Evolutionary conservation across 2,888 invertebrate species (phyloP), one percentile per base, ranked within the genome.

Genomic region (Nomada fucata): DNA sequence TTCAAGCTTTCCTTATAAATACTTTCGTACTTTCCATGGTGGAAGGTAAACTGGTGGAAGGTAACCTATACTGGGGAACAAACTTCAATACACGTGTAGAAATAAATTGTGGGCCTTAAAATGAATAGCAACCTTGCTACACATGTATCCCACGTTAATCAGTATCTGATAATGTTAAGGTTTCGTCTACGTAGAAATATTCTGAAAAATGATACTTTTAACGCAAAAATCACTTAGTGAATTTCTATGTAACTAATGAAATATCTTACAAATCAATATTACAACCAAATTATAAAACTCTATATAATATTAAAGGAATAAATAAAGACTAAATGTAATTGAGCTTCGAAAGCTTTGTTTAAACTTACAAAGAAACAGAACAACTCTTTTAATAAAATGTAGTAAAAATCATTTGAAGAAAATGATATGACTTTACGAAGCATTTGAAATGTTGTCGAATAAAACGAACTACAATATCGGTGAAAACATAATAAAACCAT

Each of bases 61-160:
- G n/a, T 36, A 36, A 36, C 36, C 36, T 36, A 78, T 72, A 72
- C 72, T 63, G 71, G 47, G 26, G 20, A 80, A 78, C 70, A 67
- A 60, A 79, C 53, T 53, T 55, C 47, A 61, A 77, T 71, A 59
- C 47, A 26, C 20, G 68, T 67, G 75, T 29, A 74, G 74, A 67
- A 67, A 67, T 67, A 53, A 67, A 67, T 67, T 57, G 50, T 18
- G 18, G 23, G 29, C n/a, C 44, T 55, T 23, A 29, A 64, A 55
- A 10, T n/a, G 44, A 15, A 15, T 13, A 5, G 44, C 47, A 44
- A 47, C 20, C 10, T 47, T 26, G 13, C 18, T 47, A 47, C 5
- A 36, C 47, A 29, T 20, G 29, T 63, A 57, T 59, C 44, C 59
- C 10, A 13, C 42, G 65, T 77, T 61, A 78, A 79, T n/a, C 78